Conservation (phyloP, 2,113 vertebrate species). For the Leucopsar rothschildi region DNA sequence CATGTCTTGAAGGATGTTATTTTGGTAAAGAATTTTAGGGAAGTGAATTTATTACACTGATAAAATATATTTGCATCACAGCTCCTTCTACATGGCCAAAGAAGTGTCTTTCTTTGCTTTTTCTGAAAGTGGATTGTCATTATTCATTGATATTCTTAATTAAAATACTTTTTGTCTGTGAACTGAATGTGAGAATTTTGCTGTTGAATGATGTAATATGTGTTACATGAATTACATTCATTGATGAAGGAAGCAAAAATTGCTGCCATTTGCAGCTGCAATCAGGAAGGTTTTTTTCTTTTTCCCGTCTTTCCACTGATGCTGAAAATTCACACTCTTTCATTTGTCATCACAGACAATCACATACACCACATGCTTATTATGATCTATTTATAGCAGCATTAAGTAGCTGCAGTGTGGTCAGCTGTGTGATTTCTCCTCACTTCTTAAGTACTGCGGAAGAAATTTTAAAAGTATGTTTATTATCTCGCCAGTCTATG, state of each 20-base stretch:
- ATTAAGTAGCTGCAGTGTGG: slow-evolving; percentile 3
- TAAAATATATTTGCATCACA: background rate
- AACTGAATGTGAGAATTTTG: slow-evolving; percentile 56
- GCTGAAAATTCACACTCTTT: slow-evolving; percentile 17
- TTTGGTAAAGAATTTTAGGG: background rate
- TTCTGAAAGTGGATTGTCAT: slow-evolving; percentile 40
- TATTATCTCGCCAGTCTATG: background rate
- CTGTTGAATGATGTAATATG: slow-evolving; percentile 51
- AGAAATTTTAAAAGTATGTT: background rate
- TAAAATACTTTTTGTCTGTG: slow-evolving; percentile 59
- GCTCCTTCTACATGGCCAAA: slow-evolving; percentile 22
- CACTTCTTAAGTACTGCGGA: background rate
- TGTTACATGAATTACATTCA: slow-evolving; percentile 39
- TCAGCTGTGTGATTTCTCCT: slow-evolving; percentile 25
- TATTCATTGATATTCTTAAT: slow-evolving; percentile 57
- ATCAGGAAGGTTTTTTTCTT: slow-evolving; percentile 31
- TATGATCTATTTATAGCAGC: slow-evolving; percentile 26
- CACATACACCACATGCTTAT: background rate
- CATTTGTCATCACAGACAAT: slow-evolving; percentile 31
- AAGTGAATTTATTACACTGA: background rate
- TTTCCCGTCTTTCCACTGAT: background rate
- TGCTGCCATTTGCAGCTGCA: slow-evolving; percentile 30
- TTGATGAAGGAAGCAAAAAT: slow-evolving; percentile 39
- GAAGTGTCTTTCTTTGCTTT: slow-evolving; percentile 32
- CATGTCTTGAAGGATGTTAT: background rate